phyloP scores from a whole-genome alignment of 2,797 vertebrate genomes.

The Anguilla megastoma region DNA sequence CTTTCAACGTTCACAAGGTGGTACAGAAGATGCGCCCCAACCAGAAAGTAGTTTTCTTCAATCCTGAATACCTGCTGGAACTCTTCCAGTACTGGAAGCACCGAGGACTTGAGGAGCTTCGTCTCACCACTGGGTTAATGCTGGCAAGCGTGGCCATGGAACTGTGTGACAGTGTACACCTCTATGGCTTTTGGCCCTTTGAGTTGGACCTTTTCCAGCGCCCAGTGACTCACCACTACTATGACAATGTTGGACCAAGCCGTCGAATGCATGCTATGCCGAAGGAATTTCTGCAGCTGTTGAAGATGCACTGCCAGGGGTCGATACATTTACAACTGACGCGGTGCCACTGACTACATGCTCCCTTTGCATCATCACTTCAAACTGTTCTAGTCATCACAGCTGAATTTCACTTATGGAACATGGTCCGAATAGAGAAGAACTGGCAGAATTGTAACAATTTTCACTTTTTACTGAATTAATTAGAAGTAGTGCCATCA shows the following conservation, averaged over 20 bases:
- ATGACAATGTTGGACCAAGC: conserved; percentile 74
- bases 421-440: no score
- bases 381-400: neutral
- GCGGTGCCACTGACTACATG: neutral
- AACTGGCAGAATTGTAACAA: no score
- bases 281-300: conserved; percentile 69
- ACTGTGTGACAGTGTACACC: conserved; percentile 76
- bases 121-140: conserved; percentile 3
- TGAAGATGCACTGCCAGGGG: conserved; percentile 7
- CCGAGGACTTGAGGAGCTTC: neutral
- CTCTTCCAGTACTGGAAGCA: neutral
- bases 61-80: conserved; percentile 4
- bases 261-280: conserved; percentile 78
- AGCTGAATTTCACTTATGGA: neutral
- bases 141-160: conserved; percentile 67
- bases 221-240: conserved; percentile 78
- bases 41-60: conserved; percentile 14
- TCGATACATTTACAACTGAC: neutral
- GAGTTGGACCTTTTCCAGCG: conserved; percentile 67
- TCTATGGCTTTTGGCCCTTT: conserved; percentile 82
- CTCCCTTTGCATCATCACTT: neutral
- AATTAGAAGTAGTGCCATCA: no score
- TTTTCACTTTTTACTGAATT: no score
- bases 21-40: neutral
- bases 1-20: conserved; percentile 1